These are phyloP conservation scores for Megaptera novaeangliae DNA, from an alignment of 2,113 vertebrate genomes.

Conservation along the genomic window DNA sequence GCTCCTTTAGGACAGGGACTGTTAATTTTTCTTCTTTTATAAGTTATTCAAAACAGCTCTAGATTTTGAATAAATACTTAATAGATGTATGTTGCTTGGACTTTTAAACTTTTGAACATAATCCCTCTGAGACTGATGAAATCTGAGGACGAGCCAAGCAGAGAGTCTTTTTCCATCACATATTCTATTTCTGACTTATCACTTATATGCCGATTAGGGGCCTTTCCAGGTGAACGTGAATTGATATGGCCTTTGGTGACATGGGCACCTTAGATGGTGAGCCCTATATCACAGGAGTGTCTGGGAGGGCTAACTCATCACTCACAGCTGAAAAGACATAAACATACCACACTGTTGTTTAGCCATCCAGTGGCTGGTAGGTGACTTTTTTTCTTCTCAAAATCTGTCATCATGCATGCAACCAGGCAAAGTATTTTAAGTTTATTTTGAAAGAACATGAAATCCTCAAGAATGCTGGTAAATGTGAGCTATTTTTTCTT, in stretches of 20 bases:
- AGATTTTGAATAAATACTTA: neutral
- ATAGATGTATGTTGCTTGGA: neutral
- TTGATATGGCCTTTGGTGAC: neutral
- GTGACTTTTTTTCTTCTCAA: constrained; percentile 28
- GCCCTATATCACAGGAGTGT: neutral
- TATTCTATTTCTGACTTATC: neutral
- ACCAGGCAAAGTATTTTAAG: constrained; percentile 53
- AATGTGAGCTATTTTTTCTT: constrained; percentile 44
- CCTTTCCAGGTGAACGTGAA: neutral
- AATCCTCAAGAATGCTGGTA: constrained; percentile 66
- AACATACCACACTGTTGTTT: constrained; percentile 52
- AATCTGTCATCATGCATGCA: constrained; percentile 68
- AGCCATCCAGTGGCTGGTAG: constrained; percentile 37
- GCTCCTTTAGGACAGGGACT: neutral
- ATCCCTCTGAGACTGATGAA: neutral
- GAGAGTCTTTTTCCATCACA: neutral
- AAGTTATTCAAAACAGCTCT: neutral
- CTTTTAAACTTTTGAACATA: neutral
- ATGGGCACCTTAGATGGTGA: neutral
- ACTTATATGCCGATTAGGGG: neutral
- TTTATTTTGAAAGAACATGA: constrained; percentile 74
- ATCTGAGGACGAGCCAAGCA: neutral
- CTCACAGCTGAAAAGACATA: constrained; percentile 48
- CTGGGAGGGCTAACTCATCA: constrained; percentile 39
- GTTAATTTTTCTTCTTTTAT: constrained; percentile 14